Evolutionary conservation across 2,113 vertebrate genomes (phyloP).

Genomic region (Cheirogaleus medius): DNA sequence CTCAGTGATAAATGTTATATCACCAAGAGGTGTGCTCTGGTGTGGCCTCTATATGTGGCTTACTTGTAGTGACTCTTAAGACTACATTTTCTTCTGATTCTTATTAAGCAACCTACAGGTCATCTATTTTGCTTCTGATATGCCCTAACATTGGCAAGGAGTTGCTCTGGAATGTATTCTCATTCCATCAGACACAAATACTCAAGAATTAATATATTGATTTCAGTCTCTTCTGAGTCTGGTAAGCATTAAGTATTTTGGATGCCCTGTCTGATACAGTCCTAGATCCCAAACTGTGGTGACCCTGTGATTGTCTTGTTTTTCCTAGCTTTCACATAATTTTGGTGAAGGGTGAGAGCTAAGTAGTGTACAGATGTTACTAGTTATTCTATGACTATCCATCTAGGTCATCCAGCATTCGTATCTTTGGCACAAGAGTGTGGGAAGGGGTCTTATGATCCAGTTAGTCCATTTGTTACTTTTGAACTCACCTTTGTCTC

Average conservation of each 20-base stretch:
- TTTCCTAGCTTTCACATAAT: not conserved
- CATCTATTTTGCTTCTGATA: not conserved
- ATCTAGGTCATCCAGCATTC: not conserved
- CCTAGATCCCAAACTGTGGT: not conserved
- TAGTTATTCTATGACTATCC: not conserved
- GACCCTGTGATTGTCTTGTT: not conserved
- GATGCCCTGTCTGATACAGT: not conserved
- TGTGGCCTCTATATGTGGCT: not conserved
- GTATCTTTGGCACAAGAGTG: not conserved
- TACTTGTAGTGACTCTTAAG: not conserved
- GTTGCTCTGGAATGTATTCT: not conserved
- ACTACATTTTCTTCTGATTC: not conserved
- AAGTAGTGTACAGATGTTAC: not conserved
- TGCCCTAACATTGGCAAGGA: not conserved
- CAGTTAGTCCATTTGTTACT: not conserved
- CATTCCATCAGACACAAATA: not conserved
- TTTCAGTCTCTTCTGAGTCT: not conserved
- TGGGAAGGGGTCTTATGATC: not conserved
- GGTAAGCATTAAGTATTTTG: not conserved
- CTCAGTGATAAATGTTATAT: not conserved
- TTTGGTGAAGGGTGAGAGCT: not conserved
- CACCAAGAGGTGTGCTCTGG: not conserved
- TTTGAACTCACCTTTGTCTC: constrained; percentile 15
- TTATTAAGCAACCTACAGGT: not conserved
- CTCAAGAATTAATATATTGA: not conserved